Percentiles rank a stretch among this genome's conserved stretches.
These are phyloP conservation scores for Pygoscelis adeliae DNA, from an alignment of 2,113 vertebrate species.

Conservation along the genomic window DNA sequence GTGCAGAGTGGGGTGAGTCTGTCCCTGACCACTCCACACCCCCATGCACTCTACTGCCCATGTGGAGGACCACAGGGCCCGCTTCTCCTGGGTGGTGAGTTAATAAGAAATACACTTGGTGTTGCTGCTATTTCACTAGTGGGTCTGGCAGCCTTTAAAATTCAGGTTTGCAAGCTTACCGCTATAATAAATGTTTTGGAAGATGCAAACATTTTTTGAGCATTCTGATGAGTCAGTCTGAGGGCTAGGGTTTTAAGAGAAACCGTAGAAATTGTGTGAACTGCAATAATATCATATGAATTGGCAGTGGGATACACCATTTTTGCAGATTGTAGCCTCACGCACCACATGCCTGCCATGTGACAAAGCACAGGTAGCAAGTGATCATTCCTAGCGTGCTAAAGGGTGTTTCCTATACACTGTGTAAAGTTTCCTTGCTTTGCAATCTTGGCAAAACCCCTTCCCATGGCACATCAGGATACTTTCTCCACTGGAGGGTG, in stretches of 20 bases:
- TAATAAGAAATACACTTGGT: neutral
- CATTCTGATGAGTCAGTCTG: neutral
- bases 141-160: neutral
- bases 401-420: neutral
- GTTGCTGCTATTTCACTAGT: neutral
- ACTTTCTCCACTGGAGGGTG: neutral
- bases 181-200: neutral
- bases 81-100: accelerated
- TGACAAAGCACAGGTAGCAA: neutral
- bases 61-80: accelerated
- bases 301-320: neutral
- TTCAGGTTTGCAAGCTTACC: neutral
- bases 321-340: neutral
- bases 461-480: neutral
- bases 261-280: neutral
- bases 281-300: neutral
- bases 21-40: neutral
- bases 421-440: neutral
- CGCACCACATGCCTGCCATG: neutral
- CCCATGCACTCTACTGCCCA: too few species aligned
- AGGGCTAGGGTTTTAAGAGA: neutral
- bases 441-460: neutral
- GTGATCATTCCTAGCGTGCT: accelerated
- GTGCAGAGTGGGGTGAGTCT: accelerated
- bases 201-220: neutral